These are phyloP conservation scores for Drosophila jambulina DNA, from an alignment of 1,140 invertebrate species.

Conservation along the genomic window DNA sequence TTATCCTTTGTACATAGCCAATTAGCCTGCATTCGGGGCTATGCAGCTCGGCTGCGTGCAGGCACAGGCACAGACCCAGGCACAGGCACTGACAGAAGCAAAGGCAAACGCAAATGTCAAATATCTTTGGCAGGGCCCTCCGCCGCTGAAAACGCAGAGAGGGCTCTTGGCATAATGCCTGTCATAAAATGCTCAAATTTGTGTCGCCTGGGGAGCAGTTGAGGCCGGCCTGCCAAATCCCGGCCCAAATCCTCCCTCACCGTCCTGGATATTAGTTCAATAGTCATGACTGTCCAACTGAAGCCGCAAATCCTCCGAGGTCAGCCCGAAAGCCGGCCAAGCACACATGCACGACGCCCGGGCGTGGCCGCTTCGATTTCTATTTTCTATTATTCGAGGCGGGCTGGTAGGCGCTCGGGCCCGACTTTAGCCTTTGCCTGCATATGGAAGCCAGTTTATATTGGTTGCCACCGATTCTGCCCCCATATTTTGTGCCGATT, in stretches of 20 bases:
- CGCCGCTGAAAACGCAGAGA: background rate
- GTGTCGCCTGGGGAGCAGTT: conserved; percentile 70
- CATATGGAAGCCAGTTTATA: conserved; percentile 63
- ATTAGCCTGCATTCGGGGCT: conserved; percentile 40
- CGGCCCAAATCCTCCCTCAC: conserved; percentile 25
- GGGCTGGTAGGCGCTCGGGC: conserved; percentile 30
- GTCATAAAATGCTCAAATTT: conserved; percentile 72
- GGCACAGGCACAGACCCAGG: background rate
- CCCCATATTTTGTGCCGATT: conserved; percentile 33
- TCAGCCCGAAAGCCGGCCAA: conserved; percentile 57
- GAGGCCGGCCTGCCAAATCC: conserved; percentile 21
- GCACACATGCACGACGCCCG: conserved; percentile 18
- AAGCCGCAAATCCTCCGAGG: conserved; percentile 68
- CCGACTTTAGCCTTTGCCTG: conserved; percentile 38
- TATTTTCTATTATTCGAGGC: conserved; percentile 64
- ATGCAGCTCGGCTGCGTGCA: conserved; percentile 19
- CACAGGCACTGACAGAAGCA: background rate
- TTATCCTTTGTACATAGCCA: conserved; percentile 22
- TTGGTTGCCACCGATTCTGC: conserved; percentile 56
- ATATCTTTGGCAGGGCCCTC: conserved; percentile 19
- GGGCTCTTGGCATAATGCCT: conserved; percentile 42
- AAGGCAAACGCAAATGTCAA: background rate
- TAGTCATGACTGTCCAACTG: conserved; percentile 52
- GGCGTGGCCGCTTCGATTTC: conserved; percentile 47
- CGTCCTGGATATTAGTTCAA: conserved; percentile 70